phyloP scores from a whole-genome alignment of 2,888 invertebrate genomes.

The Cacoxenus indagator region DNA sequence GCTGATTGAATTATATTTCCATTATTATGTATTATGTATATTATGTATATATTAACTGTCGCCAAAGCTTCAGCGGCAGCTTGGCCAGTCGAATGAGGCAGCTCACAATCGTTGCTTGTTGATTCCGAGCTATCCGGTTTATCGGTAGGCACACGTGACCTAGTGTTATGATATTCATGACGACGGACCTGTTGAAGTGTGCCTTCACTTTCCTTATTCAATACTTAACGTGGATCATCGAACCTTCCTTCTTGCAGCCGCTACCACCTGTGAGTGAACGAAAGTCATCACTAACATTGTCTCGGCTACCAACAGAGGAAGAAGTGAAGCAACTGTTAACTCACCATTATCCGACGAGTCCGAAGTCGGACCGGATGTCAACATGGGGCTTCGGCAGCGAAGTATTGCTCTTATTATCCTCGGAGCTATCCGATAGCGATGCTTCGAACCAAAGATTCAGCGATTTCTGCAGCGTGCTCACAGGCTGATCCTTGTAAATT shows the following conservation, averaged over 20 bases:
- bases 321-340: conserved; percentile 3
- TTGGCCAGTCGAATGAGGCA: conserved; percentile 29
- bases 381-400: conserved; percentile 75
- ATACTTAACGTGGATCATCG: conserved; percentile 63
- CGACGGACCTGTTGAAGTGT: conserved; percentile 69
- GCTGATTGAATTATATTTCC: conserved; percentile 37
- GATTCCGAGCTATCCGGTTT: conserved; percentile 42
- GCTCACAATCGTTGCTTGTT: conserved; percentile 18
- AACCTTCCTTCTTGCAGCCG: conserved; percentile 52
- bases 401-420: conserved; percentile 87
- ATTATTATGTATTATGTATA: too few relatives aligned
- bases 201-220: conserved; percentile 65
- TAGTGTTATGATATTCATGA: conserved; percentile 68
- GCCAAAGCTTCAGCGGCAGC: conserved; percentile 26
- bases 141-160: conserved; percentile 54
- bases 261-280: conserved; percentile 45
- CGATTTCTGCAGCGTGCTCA: conserved; percentile 79
- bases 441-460: conserved; percentile 81
- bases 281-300: background rate
- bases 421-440: conserved; percentile 81
- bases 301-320: background rate
- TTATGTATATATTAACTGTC: too few relatives aligned
- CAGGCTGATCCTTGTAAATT: conserved; percentile 84
- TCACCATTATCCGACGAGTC: conserved; percentile 79
- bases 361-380: conserved; percentile 81